Percentiles rank a stretch among this genome's conserved stretches.
These are phyloP conservation scores for Noctilio leporinus DNA, from an alignment of 2,113 vertebrate species.

Conservation along the genomic window DNA sequence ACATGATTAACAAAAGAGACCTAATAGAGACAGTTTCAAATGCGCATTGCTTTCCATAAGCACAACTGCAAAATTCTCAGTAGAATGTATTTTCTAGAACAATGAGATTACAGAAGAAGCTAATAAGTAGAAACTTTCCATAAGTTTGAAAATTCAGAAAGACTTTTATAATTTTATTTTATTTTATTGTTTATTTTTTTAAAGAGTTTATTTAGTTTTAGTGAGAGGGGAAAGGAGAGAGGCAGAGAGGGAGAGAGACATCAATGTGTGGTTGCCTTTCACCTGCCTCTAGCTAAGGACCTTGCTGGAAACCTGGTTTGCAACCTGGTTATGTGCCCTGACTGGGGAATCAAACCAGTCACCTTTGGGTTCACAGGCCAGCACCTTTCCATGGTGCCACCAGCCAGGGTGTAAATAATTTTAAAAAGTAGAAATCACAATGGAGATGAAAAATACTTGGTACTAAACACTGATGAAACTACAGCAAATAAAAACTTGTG, in stretches of 20 bases:
- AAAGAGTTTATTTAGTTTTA: too few relatives aligned
- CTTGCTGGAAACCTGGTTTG: too few relatives aligned
- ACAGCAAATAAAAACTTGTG: background rate
- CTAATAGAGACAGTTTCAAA: background rate
- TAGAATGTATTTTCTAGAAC: background rate
- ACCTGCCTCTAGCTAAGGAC: too few relatives aligned
- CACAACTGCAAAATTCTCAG: background rate
- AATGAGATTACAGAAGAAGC: background rate
- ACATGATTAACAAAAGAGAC: background rate
- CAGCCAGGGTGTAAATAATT: background rate
- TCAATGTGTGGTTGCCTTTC: too few relatives aligned
- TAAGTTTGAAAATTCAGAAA: background rate
- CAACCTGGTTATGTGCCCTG: too few relatives aligned
- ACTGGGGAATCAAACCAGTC: too few relatives aligned
- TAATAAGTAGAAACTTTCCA: background rate
- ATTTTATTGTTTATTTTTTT: too few relatives aligned
- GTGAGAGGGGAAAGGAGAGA: too few relatives aligned
- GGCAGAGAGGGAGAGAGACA: too few relatives aligned
- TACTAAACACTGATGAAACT: background rate
- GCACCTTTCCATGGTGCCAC: too few relatives aligned
- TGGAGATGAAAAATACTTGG: background rate
- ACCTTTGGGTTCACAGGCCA: too few relatives aligned
- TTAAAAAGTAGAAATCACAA: background rate
- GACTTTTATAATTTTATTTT: background rate
- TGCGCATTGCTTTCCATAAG: background rate